Base-by-base conservation (phyloP, 2,113 vertebrate genomes). In the Myiagra hebetior region DNA sequence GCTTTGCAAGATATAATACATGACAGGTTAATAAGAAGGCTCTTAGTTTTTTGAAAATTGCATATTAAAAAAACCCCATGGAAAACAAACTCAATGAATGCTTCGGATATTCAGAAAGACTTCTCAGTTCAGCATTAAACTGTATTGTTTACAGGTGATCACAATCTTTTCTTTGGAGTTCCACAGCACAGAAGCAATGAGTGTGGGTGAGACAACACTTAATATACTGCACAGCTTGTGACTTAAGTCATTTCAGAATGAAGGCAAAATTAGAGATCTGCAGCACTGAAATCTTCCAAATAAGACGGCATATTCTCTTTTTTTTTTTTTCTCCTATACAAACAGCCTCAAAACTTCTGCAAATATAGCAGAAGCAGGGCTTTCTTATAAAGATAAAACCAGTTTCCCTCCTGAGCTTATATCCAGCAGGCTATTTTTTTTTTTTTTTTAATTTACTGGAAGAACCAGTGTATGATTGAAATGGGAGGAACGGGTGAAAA, bases 241-340 rank as follows among this genome's bases (percentile, higher is more conserved):
- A 92, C 85, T 87, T 64, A 42, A 95, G 85, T 77, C 5, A 92
- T 91, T 97, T 92, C 85, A 89, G 95, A 97, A 97, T 93, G 95
- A 97, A 63, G 52, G 89, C 69, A 97, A 97, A 97, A 97, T 96
- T 95, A 97, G 81, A 95, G 59, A 96, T 93, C 85, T 79, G 49
- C 92, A 93, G 69, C 53, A 92, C 49, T 87, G 64, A 94, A 89
- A 91, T 64, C 79, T 95, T 96, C 47, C 56, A 96, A 93, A 93
- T 70, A 87, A 37, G 82, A 76, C 15, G 74, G 39, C 41, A 35
- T 23, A 85, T 53, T 87, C 31, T 89, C 16, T 31, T 19, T 10
- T 22, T 68, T 42, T 68, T 39, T 24, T 57, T 21, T 30, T 4
- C 26, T 77, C 35, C 59, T 87, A 88, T 86, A 96, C 65, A 92